A percentile compares a stretch with the other conserved stretches of the same genome.
These are phyloP conservation scores for Parazoanthus swiftii DNA, from an alignment of 92 coral and sea anemone genomes.

Conservation along the genomic window DNA sequence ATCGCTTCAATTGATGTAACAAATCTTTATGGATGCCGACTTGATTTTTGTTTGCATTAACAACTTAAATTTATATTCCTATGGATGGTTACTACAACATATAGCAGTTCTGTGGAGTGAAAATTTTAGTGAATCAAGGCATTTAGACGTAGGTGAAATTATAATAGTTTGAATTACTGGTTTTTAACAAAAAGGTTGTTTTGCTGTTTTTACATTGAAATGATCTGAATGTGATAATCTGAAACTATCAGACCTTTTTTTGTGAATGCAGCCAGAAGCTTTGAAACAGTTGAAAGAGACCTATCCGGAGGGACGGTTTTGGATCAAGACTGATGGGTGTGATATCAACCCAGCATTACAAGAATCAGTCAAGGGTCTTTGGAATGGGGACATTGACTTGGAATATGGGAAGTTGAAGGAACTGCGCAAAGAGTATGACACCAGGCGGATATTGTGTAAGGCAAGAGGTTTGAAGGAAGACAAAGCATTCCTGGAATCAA, in stretches of 20 bases:
- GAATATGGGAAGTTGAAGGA: slow-evolving; percentile 40
- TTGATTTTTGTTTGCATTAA: not conserved
- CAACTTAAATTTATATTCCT: not conserved
- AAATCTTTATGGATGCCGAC: not conserved
- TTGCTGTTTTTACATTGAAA: not conserved
- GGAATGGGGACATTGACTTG: slow-evolving; percentile 40
- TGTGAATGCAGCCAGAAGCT: too few relatives aligned
- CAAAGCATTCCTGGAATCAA: slow-evolving; percentile 14
- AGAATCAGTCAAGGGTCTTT: not conserved
- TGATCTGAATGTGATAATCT: not conserved
- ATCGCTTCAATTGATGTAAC: too few relatives aligned
- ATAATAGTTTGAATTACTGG: too few relatives aligned
- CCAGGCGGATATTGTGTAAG: slow-evolving; percentile 12
- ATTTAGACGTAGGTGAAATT: too few relatives aligned
- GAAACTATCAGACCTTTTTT: too few relatives aligned
- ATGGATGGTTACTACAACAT: not conserved
- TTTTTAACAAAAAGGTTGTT: not conserved
- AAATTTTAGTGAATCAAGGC: not conserved
- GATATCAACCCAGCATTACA: not conserved
- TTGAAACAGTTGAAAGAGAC: too few relatives aligned
- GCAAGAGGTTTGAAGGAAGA: slow-evolving; percentile 9
- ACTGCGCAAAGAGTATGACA: slow-evolving; percentile 31
- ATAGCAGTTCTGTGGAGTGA: not conserved
- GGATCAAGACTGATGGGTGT: slow-evolving; percentile 6
- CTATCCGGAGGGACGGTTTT: not conserved